phyloP scores from a whole-genome alignment of 2,797 vertebrate species.

The Aselliscus stoliczkanus region DNA sequence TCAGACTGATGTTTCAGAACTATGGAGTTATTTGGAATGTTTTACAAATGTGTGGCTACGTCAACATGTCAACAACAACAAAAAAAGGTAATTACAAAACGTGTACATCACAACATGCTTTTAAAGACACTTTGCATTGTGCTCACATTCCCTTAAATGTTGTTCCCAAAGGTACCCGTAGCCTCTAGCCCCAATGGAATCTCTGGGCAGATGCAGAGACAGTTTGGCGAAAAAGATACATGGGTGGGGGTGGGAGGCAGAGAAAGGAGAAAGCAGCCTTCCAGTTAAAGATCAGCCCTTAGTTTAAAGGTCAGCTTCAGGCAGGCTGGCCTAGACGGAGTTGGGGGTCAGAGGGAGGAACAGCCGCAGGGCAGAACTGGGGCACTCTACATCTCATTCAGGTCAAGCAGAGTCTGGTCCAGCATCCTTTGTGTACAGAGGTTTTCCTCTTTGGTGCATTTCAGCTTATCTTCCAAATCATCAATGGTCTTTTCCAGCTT shows the following conservation, averaged over 20 bases:
- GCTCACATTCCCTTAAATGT: slow-evolving; percentile 79
- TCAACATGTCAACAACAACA: too few species aligned
- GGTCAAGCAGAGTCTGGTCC: slow-evolving; percentile 87
- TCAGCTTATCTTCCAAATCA: slow-evolving; percentile 90
- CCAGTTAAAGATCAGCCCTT: slow-evolving; percentile 70
- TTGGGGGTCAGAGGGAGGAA: slow-evolving; percentile 54
- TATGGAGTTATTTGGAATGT: slow-evolving; percentile 68
- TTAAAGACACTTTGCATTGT: slow-evolving; percentile 81
- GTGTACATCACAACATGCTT: slow-evolving; percentile 81
- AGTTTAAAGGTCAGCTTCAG: slow-evolving; percentile 74
- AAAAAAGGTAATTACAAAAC: slow-evolving; percentile 80
- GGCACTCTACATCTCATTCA: slow-evolving; percentile 83
- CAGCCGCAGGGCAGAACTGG: slow-evolving; percentile 28
- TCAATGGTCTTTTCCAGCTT: slow-evolving; percentile 94
- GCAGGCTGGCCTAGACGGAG: slow-evolving; percentile 57
- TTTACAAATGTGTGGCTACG: slow-evolving; percentile 69
- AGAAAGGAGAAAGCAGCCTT: slow-evolving; percentile 70
- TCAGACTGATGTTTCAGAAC: slow-evolving; percentile 59
- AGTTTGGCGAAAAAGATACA: slow-evolving; percentile 73
- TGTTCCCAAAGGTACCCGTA: slow-evolving; percentile 71
- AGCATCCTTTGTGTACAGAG: slow-evolving; percentile 85
- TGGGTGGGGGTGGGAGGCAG: neutral
- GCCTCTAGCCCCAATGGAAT: slow-evolving; percentile 70
- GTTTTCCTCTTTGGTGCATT: slow-evolving; percentile 87
- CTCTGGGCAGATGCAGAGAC: slow-evolving; percentile 53